These are phyloP conservation scores for Zaprionus bogoriensis DNA, from an alignment of 2,888 invertebrate species.

Conservation along the genomic window DNA sequence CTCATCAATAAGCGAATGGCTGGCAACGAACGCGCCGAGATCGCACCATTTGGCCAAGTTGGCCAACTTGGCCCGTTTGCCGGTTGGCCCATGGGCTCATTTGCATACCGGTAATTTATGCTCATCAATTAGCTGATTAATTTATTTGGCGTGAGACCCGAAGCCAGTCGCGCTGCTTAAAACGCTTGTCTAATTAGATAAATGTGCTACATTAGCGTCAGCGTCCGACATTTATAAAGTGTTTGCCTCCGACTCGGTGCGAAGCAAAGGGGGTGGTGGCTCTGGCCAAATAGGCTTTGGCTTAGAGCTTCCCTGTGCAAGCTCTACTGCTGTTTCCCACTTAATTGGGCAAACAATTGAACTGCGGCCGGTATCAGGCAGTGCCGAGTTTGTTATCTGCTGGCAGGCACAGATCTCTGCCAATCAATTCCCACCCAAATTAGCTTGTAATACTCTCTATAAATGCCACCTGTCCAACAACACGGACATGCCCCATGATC, in stretches of 20 bases:
- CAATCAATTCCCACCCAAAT: constrained; percentile 64
- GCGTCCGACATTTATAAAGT: constrained; percentile 67
- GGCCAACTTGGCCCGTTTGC: no score
- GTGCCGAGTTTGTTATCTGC: constrained; percentile 2
- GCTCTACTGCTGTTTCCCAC: not conserved
- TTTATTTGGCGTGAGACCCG: constrained; percentile 68
- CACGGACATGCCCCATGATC: constrained; percentile 60
- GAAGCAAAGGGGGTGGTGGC: no score
- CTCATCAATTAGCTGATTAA: constrained; percentile 76
- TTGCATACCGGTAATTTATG: constrained; percentile 72
- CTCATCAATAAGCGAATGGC: constrained; percentile 55
- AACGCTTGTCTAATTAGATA: constrained; percentile 77
- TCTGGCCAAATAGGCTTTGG: not conserved
- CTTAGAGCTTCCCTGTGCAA: not conserved
- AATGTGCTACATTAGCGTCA: constrained; percentile 71
- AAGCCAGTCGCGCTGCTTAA: constrained; percentile 38
- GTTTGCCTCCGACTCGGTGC: constrained; percentile 15
- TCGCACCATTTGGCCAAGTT: constrained; percentile 28
- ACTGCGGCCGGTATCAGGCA: not conserved
- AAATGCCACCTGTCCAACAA: constrained; percentile 68
- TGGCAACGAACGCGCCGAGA: constrained; percentile 15
- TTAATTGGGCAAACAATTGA: not conserved
- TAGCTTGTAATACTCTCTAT: constrained; percentile 55
- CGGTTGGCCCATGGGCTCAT: constrained; percentile 30
- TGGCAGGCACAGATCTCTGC: constrained; percentile 41